phyloP scores from a whole-genome alignment of 23 tunicate species.

The Botrylloides violaceus region DNA sequence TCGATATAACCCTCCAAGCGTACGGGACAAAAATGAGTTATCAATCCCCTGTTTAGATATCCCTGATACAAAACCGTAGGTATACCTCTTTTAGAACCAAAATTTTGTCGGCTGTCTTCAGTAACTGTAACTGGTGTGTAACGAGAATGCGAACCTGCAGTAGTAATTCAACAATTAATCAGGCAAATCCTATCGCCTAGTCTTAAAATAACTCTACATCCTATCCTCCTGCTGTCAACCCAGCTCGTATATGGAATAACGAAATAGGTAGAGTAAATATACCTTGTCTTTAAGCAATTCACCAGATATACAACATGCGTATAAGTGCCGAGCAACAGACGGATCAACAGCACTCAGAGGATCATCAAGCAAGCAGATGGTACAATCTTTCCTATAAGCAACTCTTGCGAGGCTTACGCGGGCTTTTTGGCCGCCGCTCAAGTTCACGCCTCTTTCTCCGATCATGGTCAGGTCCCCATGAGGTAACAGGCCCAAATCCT shows the following conservation, averaged over 20 bases:
- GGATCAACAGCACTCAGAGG: conserved; percentile 93
- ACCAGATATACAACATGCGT: conserved; percentile 48
- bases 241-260: background rate
- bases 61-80: background rate
- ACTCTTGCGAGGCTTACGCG: conserved; percentile 84
- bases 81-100: conserved; percentile 58
- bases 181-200: background rate
- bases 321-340: conserved; percentile 60
- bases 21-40: no score
- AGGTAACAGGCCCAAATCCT: conserved; percentile 53
- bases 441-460: conserved; percentile 83
- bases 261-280: no score
- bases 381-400: conserved; percentile 45
- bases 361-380: conserved; percentile 75
- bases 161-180: background rate
- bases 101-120: conserved; percentile 61
- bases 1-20: no score
- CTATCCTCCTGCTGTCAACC: background rate
- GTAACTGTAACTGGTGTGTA: conserved; percentile 76
- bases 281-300: conserved; percentile 48
- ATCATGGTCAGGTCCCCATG: conserved; percentile 73
- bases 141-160: conserved; percentile 69
- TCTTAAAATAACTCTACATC: background rate
- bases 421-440: conserved; percentile 98
- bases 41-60: no score